Evolutionary conservation across 2,797 vertebrate species (phyloP).

Genomic region (Trichosurus vulpecula): DNA sequence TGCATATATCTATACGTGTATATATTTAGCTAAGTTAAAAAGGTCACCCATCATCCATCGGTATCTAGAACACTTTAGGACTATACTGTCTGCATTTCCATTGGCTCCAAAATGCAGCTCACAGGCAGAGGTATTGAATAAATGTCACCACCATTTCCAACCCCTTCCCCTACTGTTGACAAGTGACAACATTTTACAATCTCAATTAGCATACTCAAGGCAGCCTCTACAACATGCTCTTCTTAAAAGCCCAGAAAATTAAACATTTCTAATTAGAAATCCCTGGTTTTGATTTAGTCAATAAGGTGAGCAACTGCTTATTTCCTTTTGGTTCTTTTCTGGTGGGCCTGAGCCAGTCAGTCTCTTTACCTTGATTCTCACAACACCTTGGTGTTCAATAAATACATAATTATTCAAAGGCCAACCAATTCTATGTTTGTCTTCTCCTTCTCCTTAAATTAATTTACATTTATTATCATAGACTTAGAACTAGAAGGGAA

Average conservation of each 20-base stretch:
- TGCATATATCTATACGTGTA: no score
- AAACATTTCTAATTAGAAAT: not conserved
- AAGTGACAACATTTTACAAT: not conserved
- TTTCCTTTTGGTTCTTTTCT: not conserved
- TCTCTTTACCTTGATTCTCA: not conserved
- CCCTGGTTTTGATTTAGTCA: not conserved
- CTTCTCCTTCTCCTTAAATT: not conserved
- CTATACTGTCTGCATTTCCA: not conserved
- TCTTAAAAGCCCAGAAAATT: not conserved
- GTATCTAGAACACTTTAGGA: not conserved
- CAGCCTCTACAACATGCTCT: not conserved
- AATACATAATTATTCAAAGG: not conserved
- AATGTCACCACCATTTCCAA: not conserved
- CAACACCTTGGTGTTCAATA: not conserved
- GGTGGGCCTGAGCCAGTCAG: not conserved
- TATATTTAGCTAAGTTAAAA: not conserved
- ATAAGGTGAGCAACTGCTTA: not conserved
- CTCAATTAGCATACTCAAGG: not conserved
- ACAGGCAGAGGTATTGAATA: not conserved
- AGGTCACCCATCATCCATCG: not conserved
- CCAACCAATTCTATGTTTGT: not conserved
- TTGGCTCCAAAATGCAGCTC: not conserved
- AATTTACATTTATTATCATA: not conserved
- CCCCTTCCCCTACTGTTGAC: not conserved
- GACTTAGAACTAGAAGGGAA: constrained; percentile 15